These are phyloP conservation scores for Laticauda colubrina DNA, from an alignment of 2,113 vertebrate species.

Conservation along the genomic window DNA sequence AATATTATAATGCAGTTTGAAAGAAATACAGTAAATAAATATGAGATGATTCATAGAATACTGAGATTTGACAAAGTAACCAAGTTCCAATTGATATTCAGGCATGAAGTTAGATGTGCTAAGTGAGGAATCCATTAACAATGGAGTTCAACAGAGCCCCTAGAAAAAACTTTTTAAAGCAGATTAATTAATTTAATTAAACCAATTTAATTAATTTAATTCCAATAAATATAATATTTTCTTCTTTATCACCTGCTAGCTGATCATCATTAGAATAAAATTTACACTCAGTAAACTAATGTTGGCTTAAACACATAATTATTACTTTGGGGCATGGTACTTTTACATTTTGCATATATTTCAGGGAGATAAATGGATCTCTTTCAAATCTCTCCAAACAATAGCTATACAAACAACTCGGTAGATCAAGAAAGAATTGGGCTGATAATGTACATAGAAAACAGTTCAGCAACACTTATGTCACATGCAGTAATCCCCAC, in stretches of 20 bases:
- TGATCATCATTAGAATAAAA: neutral
- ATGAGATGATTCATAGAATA: neutral
- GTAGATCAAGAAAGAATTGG: neutral
- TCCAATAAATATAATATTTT: neutral
- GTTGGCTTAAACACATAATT: neutral
- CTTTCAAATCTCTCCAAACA: neutral
- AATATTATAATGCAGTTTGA: conserved; percentile 43
- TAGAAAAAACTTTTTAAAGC: neutral
- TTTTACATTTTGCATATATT: neutral
- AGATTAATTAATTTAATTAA: neutral
- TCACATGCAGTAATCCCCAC: neutral
- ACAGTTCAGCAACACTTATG: neutral
- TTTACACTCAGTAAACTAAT: neutral
- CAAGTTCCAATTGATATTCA: neutral
- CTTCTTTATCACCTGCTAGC: neutral
- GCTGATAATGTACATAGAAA: neutral
- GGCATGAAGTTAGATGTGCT: neutral
- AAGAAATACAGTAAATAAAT: conserved; percentile 32
- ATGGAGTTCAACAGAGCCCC: neutral
- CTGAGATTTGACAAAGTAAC: neutral
- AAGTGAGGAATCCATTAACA: neutral
- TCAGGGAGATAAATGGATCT: neutral
- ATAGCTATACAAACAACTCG: neutral
- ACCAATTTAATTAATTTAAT: neutral
- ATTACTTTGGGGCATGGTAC: neutral